Evolutionary conservation across 1,140 invertebrate species (phyloP).

Genomic region (Heliconius melpomene): DNA sequence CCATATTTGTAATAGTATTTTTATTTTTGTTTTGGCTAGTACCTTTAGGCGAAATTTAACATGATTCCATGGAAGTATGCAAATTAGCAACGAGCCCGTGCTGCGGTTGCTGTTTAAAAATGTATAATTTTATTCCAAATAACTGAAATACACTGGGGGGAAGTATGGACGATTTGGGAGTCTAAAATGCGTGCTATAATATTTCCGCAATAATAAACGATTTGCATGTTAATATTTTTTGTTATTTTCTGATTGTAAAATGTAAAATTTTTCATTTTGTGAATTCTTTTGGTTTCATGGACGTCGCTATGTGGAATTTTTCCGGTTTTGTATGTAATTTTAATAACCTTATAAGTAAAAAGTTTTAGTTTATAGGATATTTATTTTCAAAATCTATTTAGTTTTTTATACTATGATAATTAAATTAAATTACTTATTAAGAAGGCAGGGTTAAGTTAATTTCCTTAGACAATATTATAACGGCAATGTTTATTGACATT

Average conservation of each 20-base stretch:
- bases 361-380: too few relatives aligned
- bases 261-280: conserved; percentile 30
- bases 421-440: background rate
- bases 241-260: conserved; percentile 27
- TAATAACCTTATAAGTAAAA: too few relatives aligned
- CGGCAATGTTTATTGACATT: conserved; percentile 40
- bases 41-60: background rate
- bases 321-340: too few relatives aligned
- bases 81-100: background rate
- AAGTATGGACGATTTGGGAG: conserved; percentile 34
- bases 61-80: conserved; percentile 4
- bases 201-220: conserved; percentile 32
- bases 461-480: too few relatives aligned
- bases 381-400: too few relatives aligned
- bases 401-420: too few relatives aligned
- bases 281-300: conserved; percentile 39
- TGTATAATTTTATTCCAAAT: conserved; percentile 27
- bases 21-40: background rate
- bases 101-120: conserved; percentile 12
- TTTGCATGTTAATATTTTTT: conserved; percentile 32
- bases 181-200: conserved; percentile 26
- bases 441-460: too few relatives aligned
- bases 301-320: background rate
- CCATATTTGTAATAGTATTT: background rate
- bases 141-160: conserved; percentile 28